Evolutionary conservation across 2,888 invertebrate genomes (phyloP), one percentile per base, ranked within the genome.

Genomic region (Nesidiocoris tenuis): DNA sequence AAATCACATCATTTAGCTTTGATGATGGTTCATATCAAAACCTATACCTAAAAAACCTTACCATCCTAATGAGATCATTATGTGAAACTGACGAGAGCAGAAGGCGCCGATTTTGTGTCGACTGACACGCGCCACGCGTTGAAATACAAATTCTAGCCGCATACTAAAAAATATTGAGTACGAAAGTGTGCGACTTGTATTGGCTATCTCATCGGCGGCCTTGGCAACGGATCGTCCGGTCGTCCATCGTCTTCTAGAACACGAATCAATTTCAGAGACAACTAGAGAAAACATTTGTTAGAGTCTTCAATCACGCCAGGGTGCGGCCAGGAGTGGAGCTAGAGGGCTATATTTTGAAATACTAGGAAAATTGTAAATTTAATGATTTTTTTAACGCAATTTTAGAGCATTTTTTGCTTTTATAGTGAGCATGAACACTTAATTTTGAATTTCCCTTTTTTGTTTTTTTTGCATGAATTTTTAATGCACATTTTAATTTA

Each of bases 1-100:
- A 3, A 39, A 39, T 39, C 78, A 78, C 78, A 78, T 78, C 17
- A 57, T n/a, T n/a, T 77, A 77, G 78, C 78, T 78, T 78, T 78
- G 78, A 78, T 77, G 78, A 77, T 75, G 61, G 61, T 54, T 56
- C 19, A 72, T 39, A 57, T 59, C 39, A 61, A 25, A 17, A 18
- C 56, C 5, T 59, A 39, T 61, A n/a, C 64, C 74, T 75, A 75
- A 78, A 63, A 55, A 70, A 39, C 12, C 39, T 39, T 39, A 39
- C 39, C 39, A 39, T 7, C 39, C 76, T 78, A 78, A 68, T 78
- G 78, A 78, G 78, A 78, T 78, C 78, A 78, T 76, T 75, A 57
- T 71, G 78, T 78, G 78, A 78, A 68, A 78, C 77, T 77, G 77
- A 77, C 76, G 22, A 70, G 23, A 54, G 63, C 63, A 61, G 72